Evolutionary conservation across 2,888 invertebrate genomes (phyloP).

Genomic region (Eledone cirrhosa): DNA sequence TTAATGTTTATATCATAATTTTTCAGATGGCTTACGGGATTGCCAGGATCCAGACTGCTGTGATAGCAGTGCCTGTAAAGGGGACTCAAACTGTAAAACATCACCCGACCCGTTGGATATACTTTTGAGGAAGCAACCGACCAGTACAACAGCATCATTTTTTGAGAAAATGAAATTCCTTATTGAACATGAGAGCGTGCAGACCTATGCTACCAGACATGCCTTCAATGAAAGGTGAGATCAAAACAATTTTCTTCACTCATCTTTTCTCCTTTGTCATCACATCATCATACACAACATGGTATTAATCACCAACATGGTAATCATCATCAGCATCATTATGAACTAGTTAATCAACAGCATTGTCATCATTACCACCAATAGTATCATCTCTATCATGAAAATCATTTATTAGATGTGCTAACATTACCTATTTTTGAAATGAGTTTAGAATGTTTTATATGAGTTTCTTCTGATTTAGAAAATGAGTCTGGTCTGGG

Average conservation of each 20-base stretch:
- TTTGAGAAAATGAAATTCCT: constrained; percentile 97
- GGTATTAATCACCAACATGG: too few relatives aligned
- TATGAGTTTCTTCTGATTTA: too few relatives aligned
- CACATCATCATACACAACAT: too few relatives aligned
- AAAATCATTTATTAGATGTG: too few relatives aligned
- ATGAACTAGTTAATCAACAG: too few relatives aligned
- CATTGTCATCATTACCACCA: too few relatives aligned
- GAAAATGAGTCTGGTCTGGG: too few relatives aligned
- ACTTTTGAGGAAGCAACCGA: constrained; percentile 92
- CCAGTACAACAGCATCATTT: constrained; percentile 95
- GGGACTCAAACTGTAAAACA: constrained; percentile 93
- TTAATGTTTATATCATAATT: not conserved
- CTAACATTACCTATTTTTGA: too few relatives aligned
- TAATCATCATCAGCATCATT: too few relatives aligned
- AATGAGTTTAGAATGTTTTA: too few relatives aligned
- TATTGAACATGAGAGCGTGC: constrained; percentile 97
- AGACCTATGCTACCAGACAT: constrained; percentile 96
- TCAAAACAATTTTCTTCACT: not conserved
- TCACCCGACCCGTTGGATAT: constrained; percentile 98
- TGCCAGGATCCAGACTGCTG: constrained; percentile 99
- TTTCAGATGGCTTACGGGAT: constrained; percentile 94
- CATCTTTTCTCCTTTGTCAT: too few relatives aligned
- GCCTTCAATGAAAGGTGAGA: constrained; percentile 98
- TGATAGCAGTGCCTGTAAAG: constrained; percentile 78
- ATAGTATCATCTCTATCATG: too few relatives aligned